Evolutionary conservation across 2,888 invertebrate species (phyloP), one percentile per base, ranked within the genome.

Genomic region (Sesamia inferens): DNA sequence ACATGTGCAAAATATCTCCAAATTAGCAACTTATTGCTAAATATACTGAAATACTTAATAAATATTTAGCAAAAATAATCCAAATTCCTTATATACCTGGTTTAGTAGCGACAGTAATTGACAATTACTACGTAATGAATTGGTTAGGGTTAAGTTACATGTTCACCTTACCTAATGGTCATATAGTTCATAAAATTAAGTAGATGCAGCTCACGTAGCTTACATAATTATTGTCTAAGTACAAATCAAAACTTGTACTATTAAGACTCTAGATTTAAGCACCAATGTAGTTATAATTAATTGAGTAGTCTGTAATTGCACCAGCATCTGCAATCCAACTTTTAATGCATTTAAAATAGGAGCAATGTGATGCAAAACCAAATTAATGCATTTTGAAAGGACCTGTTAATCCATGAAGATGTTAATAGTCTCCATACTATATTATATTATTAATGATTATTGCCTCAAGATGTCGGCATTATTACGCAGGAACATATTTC

Each of bases 371-470:
- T 74, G 24, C 54, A 64, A 70, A 42, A 57, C 55, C 63, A 55
- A 64, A 65, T 66, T 44, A 68, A 64, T 64, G 47, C 59, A 68
- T 24, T 70, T 74, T 68, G 63, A 64, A 76, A 71, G 84, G 66
- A 76, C 10, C n/a, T 44, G 13, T 51, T 74, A 47, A 74, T 69
- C 55, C n/a, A 42, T 63, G 59, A 72, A 68, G 82, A 74, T 77
- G 39, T 58, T 80, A 68, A 62, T 84, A 71, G 51, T 69, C 42
- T 70, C 16, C 11, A 61, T 73, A 54, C 11, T 58, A 68, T 16
- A 24, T 10, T 64, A n/a, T 44, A 13, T 57, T 65, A 64, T 62
- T 65, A 68, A 79, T 83, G 66, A 68, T 77, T 47, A 84, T 78
- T 75, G 48, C 70, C 8, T 67, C 39, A 48, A 72, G 11, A 31